Conservation (phyloP, 2,888 invertebrate genomes). For the Bombyx huttoni region DNA sequence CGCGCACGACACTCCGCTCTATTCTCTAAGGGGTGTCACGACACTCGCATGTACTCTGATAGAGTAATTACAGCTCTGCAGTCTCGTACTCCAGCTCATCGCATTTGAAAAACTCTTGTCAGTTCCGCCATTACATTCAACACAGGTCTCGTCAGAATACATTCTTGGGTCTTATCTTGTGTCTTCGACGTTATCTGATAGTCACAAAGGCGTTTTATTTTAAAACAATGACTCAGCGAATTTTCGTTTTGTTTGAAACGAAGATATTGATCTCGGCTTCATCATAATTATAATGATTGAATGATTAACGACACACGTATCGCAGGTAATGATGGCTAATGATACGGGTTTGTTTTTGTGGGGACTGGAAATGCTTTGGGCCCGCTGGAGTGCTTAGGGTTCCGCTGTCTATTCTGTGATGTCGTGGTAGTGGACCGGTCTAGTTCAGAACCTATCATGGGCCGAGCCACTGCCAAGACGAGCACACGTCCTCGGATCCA, state of each 20-base stretch:
- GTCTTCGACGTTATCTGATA: constrained; percentile 5
- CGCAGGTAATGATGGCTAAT: constrained; percentile 61
- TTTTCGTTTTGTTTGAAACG: constrained; percentile 13
- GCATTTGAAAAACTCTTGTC: background rate
- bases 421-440: background rate
- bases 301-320: constrained; percentile 45
- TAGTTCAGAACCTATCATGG: background rate
- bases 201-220: constrained; percentile 3
- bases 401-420: constrained; percentile 3
- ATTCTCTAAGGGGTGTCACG: background rate
- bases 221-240: constrained; percentile 20
- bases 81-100: background rate
- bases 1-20: background rate
- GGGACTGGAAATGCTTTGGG: background rate
- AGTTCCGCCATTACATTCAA: background rate
- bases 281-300: constrained; percentile 28
- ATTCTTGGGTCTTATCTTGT: background rate
- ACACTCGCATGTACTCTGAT: background rate
- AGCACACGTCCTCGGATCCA: too few relatives aligned
- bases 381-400: constrained; percentile 15
- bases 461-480: too few relatives aligned
- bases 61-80: background rate
- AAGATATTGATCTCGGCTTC: constrained; percentile 35
- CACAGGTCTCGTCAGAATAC: background rate
- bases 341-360: constrained; percentile 52